Conservation (phyloP, 2,113 vertebrate species). For the Pavo muticus region DNA sequence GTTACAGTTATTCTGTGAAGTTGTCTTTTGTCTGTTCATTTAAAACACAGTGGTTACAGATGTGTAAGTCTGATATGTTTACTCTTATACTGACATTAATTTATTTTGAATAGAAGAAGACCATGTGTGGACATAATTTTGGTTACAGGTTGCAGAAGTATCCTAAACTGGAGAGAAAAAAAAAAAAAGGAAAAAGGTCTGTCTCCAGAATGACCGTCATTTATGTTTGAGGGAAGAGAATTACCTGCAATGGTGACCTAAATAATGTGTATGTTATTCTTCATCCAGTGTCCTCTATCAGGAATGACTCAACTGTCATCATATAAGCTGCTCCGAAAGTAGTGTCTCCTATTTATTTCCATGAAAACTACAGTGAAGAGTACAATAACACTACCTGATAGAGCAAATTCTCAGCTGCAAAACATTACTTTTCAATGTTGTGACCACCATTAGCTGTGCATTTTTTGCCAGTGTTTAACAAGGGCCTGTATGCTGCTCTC, state of each 20-base stretch:
- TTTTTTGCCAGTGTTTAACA: no score
- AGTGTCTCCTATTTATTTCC: no score
- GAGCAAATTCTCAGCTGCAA: no score
- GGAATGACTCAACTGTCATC: background rate
- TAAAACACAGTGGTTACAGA: background rate
- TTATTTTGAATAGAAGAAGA: constrained; percentile 1
- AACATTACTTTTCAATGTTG: no score
- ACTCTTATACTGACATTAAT: constrained; percentile 4
- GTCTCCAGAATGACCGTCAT: background rate
- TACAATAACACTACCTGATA: no score
- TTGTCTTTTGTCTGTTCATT: background rate
- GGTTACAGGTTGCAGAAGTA: background rate
- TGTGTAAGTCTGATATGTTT: background rate
- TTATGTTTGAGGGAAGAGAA: background rate
- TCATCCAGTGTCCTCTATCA: background rate
- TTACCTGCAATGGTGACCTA: background rate
- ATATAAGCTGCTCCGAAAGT: no score
- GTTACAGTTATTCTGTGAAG: background rate
- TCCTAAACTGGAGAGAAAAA: background rate
- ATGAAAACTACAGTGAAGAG: no score
- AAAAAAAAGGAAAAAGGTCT: background rate
- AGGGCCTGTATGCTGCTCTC: no score
- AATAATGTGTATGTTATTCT: background rate
- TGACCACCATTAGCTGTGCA: no score
- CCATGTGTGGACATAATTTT: background rate